Conservation (phyloP, 2,888 invertebrate genomes). For the Drosophila peninsularis region DNA sequence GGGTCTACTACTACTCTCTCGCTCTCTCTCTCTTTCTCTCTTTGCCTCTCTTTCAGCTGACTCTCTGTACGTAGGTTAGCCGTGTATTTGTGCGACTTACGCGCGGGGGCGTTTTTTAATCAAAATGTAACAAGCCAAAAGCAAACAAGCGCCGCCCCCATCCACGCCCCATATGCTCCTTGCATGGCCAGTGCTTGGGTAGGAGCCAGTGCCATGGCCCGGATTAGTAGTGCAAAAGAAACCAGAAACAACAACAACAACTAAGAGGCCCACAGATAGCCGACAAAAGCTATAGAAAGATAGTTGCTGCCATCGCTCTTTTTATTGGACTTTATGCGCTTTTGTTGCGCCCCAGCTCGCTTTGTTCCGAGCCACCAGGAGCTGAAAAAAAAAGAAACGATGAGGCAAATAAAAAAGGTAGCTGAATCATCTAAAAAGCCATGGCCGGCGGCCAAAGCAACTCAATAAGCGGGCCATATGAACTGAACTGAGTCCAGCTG, state of each 20-base stretch:
- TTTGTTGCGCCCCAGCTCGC: constrained; percentile 56
- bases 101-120: constrained; percentile 80
- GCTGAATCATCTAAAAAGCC: constrained; percentile 69
- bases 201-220: constrained; percentile 57
- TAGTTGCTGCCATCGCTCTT: constrained; percentile 75
- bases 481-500: constrained; percentile 21
- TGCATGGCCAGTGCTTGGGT: constrained; percentile 10
- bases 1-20: constrained; percentile 7
- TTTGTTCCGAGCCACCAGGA: constrained; percentile 30
- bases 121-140: constrained; percentile 80
- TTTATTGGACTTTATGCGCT: constrained; percentile 81
- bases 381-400: constrained; percentile 18
- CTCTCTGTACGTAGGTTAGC: constrained; percentile 40
- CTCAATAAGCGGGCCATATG: constrained; percentile 64
- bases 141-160: constrained; percentile 68
- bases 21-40: constrained; percentile 1
- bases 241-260: constrained; percentile 44
- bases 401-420: constrained; percentile 38
- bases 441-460: constrained; percentile 68
- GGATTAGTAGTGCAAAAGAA: constrained; percentile 78
- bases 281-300: constrained; percentile 71
- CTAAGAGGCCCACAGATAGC: constrained; percentile 72
- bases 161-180: constrained; percentile 17
- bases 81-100: constrained; percentile 62
- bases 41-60: constrained; percentile 11